Conservation (phyloP, 2,797 vertebrate species). For the Mallotus villosus region DNA sequence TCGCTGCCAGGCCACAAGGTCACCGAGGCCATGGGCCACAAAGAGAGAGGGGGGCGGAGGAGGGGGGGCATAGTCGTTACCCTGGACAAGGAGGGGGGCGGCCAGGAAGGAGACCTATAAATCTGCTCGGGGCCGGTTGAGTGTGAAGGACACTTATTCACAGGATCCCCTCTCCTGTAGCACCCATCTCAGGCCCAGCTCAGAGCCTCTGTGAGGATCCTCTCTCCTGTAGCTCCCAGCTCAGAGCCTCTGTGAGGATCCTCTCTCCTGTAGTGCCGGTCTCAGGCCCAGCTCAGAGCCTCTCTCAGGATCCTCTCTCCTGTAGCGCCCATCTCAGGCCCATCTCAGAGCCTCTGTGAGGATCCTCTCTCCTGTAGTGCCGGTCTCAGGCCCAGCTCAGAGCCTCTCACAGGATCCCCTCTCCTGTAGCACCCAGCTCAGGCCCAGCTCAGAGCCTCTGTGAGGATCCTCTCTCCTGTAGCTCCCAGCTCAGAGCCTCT, state of each 20-base stretch:
- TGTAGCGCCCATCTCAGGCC: slow-evolving; percentile 26
- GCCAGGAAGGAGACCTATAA: slow-evolving; percentile 43
- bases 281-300: slow-evolving; percentile 32
- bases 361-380: neutral
- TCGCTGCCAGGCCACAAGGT: slow-evolving; percentile 48
- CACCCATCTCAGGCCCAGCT: slow-evolving; percentile 31
- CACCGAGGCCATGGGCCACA: slow-evolving; percentile 54
- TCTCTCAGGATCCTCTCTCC: too few species aligned
- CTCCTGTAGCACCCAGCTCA: slow-evolving; percentile 15
- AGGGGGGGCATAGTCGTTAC: slow-evolving; percentile 13
- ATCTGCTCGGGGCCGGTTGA: slow-evolving; percentile 50
- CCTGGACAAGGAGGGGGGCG: slow-evolving; percentile 25
- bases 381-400: slow-evolving; percentile 44
- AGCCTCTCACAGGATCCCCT: slow-evolving; percentile 44
- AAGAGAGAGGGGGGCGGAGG: slow-evolving; percentile 33
- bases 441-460: slow-evolving; percentile 35
- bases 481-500: slow-evolving; percentile 52
- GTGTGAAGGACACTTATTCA: slow-evolving; percentile 48
- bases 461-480: too few species aligned
- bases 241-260: slow-evolving; percentile 53
- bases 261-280: slow-evolving; percentile 10
- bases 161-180: neutral
- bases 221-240: slow-evolving; percentile 2
- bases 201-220: slow-evolving; percentile 51
- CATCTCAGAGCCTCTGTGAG: slow-evolving; percentile 54